Base-by-base conservation (phyloP, 2,113 vertebrate genomes). In the Bagarius yarrelli region DNA sequence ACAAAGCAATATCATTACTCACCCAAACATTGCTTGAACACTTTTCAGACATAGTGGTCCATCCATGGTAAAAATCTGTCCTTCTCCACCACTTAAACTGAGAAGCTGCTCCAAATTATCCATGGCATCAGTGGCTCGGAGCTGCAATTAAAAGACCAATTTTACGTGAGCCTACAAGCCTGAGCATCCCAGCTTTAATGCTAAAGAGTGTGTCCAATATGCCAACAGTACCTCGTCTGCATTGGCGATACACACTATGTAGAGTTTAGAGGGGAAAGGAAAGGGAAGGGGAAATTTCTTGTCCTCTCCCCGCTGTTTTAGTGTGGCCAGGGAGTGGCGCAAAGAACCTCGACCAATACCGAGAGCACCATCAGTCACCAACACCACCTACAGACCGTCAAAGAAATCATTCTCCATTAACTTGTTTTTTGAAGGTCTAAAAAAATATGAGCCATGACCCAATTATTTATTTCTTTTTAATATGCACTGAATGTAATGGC, bases 11-110 rank as follows among this genome's bases (percentile, higher is more conserved):
- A 66, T 57, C 3, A 19, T 36, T 18, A 77, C 88, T 25, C 82
- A 93, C 98, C 97, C 97, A 91, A 99, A 98, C 98, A 99, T 98
- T 3, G 95, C 93, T 89, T 99, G 97, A 0, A 98, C 97, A 40
- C 95, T 98, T 91, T 99, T 99, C 89, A 99, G 92, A 91, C 96
- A 99, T 78, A 99, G 92, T 0, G 95, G 95, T 8, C 97, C 97
- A 83, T 99, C 98, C 63, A 96, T 93, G 34, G 96, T 97, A 87
- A 98, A 98, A 86, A 99, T 97, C 64, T 99, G 96, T 60, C 98
- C 98, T 23, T 98, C 97, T 11, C 96, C 96, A 14, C 96, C 96
- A 84, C 96, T 98, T 79, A 99, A 88, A 81, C 92, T 92, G 86
- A 99, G 94, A 23, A 99, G 93, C 34, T 96, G 90, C 86, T 99